Percentiles rank a stretch among this genome's conserved stretches.
phyloP scores from a whole-genome alignment of 2,113 vertebrate species.

The Dasyornis broadbenti region DNA sequence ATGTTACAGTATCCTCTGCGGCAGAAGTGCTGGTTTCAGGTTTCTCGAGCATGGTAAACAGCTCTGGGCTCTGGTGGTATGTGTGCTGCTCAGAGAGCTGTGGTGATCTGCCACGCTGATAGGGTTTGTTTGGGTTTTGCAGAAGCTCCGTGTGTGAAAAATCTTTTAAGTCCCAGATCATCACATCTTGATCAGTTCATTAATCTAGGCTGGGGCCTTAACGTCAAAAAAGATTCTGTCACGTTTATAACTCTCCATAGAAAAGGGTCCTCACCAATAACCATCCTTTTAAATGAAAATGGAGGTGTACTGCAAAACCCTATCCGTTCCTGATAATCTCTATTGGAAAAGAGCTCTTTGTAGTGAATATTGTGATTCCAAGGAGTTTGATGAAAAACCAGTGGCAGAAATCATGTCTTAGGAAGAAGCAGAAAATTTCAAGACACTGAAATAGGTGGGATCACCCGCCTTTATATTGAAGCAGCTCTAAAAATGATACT shows the following conservation, averaged over 20 bases:
- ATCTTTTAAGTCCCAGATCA: not conserved
- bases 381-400: not conserved
- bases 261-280: not conserved
- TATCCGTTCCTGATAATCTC: not conserved
- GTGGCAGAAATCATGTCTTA: not conserved
- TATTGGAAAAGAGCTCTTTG: not conserved
- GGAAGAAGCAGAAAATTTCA: not conserved
- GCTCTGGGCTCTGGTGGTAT: not conserved
- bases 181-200: not conserved
- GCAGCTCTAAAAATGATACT: not conserved
- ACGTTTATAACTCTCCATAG: accelerated
- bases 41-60: slow-evolving; percentile 50
- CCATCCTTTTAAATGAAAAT: not conserved
- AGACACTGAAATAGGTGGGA: not conserved
- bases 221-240: not conserved
- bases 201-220: not conserved
- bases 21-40: slow-evolving; percentile 11
- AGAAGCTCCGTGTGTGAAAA: not conserved
- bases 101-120: not conserved
- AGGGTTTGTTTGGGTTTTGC: slow-evolving; percentile 7
- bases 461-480: not conserved
- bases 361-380: not conserved
- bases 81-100: not conserved
- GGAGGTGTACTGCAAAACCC: not conserved
- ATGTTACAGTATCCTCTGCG: slow-evolving; percentile 46